These are phyloP conservation scores for mouse (Mus musculus) DNA, from an alignment of 2,113 vertebrate genomes.

Conservation along the genomic window GRCm39 chr9:71409501-71410000, in stretches of 20 bases:
- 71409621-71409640: conserved; percentile 23
- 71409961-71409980: background rate
- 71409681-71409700: background rate
- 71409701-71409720: background rate
- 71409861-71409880: background rate
- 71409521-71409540: background rate
- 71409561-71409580: background rate
- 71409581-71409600: background rate
- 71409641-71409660: background rate
- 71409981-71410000: background rate
- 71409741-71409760: background rate
- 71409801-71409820: background rate
- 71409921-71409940: background rate
- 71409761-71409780: conserved; percentile 52
- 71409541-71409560: background rate
- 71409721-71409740: background rate
- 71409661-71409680: conserved; percentile 24
- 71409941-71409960: background rate
- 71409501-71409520: background rate
- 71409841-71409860: background rate
- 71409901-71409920: background rate
- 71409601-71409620: background rate
- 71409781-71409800: background rate
- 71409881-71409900: background rate
- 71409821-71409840: background rate